These are phyloP conservation scores for Tursiops truncatus DNA, from an alignment of 2,113 vertebrate genomes.

Conservation along the genomic window DNA sequence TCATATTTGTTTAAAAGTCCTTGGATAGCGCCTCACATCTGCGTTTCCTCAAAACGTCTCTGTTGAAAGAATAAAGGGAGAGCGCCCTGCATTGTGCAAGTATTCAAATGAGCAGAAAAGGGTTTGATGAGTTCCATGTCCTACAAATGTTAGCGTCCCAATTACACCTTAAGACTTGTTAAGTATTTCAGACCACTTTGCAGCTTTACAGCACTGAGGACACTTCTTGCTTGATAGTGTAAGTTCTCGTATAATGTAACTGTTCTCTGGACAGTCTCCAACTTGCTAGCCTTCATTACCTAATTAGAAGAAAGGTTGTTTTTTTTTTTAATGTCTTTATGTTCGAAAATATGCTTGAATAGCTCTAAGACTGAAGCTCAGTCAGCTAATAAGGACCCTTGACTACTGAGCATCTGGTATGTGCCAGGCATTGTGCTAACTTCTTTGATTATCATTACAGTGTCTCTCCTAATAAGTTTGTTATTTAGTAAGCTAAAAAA, in stretches of 20 bases:
- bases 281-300: background rate
- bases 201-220: background rate
- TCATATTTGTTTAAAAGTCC: slow-evolving; percentile 49
- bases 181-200: background rate
- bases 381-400: background rate
- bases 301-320: slow-evolving; percentile 37
- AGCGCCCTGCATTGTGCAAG: background rate
- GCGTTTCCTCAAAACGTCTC: slow-evolving; percentile 28
- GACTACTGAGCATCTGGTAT: background rate
- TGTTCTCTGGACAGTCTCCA: slow-evolving; percentile 38
- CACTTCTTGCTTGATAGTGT: background rate
- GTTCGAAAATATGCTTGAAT: slow-evolving; percentile 31
- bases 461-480: slow-evolving; percentile 17
- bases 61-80: background rate
- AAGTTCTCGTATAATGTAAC: background rate
- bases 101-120: slow-evolving; percentile 8
- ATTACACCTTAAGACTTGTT: background rate
- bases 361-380: background rate
- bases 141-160: background rate
- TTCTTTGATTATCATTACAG: slow-evolving; percentile 31
- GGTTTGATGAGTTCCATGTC: background rate
- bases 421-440: background rate
- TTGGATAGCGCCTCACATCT: background rate
- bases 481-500: slow-evolving; percentile 3
- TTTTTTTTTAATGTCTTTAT: background rate